These are phyloP conservation scores for Kryptolebias marmoratus DNA, from an alignment of 2,113 vertebrate species.

Conservation along the genomic window DNA sequence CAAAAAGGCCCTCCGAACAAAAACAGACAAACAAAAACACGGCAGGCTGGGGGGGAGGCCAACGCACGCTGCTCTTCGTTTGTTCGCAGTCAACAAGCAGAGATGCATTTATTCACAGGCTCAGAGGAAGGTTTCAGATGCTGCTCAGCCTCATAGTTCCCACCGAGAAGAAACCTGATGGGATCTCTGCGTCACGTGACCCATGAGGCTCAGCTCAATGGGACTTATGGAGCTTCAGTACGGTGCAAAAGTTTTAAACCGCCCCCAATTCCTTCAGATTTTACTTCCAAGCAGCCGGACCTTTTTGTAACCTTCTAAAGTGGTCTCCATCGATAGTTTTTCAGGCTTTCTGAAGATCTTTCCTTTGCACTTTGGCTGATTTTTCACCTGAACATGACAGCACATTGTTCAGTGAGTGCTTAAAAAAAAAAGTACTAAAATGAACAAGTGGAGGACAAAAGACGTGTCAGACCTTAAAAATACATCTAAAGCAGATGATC, in stretches of 20 bases:
- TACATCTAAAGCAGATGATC: too few species aligned
- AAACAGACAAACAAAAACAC: slow-evolving; percentile 30
- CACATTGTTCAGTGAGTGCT: too few species aligned
- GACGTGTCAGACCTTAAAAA: too few species aligned
- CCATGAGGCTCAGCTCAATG: neutral
- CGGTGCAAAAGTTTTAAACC: neutral
- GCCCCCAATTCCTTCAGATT: neutral
- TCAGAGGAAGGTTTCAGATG: neutral
- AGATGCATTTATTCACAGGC: slow-evolving; percentile 17
- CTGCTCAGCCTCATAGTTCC: slow-evolving; percentile 10
- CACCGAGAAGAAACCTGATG: neutral
- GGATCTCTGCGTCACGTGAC: slow-evolving; percentile 8
- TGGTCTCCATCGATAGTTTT: neutral
- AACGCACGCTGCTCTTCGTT: slow-evolving; percentile 36
- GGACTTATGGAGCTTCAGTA: neutral
- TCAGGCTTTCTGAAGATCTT: neutral
- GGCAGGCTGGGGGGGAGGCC: slow-evolving; percentile 41
- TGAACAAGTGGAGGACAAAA: too few species aligned
- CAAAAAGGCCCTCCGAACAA: slow-evolving; percentile 33
- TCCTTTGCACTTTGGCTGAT: neutral
- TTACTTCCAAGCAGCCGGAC: neutral
- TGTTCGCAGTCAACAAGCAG: slow-evolving; percentile 44
- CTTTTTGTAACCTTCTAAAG: neutral
- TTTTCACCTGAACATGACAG: neutral
- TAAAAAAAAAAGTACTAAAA: too few species aligned